A percentile compares a stretch with the other conserved stretches of the same genome.
phyloP scores from a whole-genome alignment of 2,888 invertebrate genomes.

The Mamestra brassicae region DNA sequence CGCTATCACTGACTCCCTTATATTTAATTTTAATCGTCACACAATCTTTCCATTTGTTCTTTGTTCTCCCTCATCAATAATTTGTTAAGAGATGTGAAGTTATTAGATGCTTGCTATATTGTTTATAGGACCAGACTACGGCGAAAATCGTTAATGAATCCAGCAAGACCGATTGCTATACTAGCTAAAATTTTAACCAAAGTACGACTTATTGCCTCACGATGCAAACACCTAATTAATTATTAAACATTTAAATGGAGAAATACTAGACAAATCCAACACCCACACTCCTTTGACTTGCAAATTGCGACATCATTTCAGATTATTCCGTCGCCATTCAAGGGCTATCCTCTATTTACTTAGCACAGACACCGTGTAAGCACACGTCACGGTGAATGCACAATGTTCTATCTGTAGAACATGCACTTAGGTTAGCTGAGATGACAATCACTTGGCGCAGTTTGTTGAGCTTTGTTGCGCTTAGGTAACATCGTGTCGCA shows the following conservation, averaged over 20 bases:
- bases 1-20: too few species aligned
- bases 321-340: slow-evolving; percentile 8
- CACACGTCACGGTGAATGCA: slow-evolving; percentile 36
- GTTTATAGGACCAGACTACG: background rate
- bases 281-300: slow-evolving; percentile 1
- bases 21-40: too few species aligned
- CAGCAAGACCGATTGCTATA: background rate
- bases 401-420: slow-evolving; percentile 23
- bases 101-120: background rate
- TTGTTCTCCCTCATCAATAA: too few species aligned
- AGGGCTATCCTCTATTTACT: slow-evolving; percentile 24
- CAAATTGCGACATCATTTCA: slow-evolving; percentile 9
- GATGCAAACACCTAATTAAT: background rate
- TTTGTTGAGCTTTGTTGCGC: slow-evolving; percentile 34
- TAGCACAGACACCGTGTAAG: slow-evolving; percentile 4
- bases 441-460: slow-evolving; percentile 44
- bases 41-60: too few species aligned
- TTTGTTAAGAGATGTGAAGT: too few species aligned
- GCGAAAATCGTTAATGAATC: background rate
- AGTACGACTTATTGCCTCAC: too few species aligned
- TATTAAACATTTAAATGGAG: background rate
- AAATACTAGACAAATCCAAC: background rate
- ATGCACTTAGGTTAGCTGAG: slow-evolving; percentile 32
- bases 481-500: background rate
- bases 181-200: background rate